A percentile compares a stretch with the other conserved stretches of the same genome.
Evolutionary conservation across 2,888 invertebrate species (phyloP).

Genomic region (Hirtodrosophila confusa): DNA sequence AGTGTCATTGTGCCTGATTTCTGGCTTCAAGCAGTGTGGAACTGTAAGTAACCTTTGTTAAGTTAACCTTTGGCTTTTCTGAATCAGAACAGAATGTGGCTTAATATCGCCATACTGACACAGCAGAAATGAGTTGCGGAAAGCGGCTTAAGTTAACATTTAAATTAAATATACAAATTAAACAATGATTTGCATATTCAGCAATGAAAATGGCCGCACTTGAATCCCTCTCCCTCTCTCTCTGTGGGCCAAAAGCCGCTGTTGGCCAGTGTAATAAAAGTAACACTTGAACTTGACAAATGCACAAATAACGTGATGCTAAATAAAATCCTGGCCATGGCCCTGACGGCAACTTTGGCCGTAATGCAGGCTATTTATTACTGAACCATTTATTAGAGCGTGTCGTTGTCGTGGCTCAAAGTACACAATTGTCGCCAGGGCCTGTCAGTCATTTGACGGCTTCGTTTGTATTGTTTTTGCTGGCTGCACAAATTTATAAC

Average conservation of each 20-base stretch:
- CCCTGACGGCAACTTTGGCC: not conserved
- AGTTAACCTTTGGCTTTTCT: too few species aligned
- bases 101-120: too few species aligned
- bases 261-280: conserved; percentile 55
- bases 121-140: too few species aligned
- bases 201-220: not conserved
- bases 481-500: conserved; percentile 57
- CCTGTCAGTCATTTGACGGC: conserved; percentile 74
- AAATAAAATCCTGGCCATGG: conserved; percentile 32
- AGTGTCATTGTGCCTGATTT: too few species aligned
- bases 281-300: conserved; percentile 78
- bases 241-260: not conserved
- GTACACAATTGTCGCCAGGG: conserved; percentile 68
- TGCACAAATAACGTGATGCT: conserved; percentile 76
- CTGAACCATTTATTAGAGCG: conserved; percentile 77
- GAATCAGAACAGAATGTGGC: too few species aligned
- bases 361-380: conserved; percentile 61
- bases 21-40: too few species aligned
- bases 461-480: conserved; percentile 35
- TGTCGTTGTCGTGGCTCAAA: conserved; percentile 47
- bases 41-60: too few species aligned
- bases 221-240: not conserved
- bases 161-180: too few species aligned
- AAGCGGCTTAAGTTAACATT: too few species aligned
- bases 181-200: conserved; percentile 1